Evolutionary conservation across 2,113 vertebrate species (phyloP).

Genomic region (Cathartes aura): DNA sequence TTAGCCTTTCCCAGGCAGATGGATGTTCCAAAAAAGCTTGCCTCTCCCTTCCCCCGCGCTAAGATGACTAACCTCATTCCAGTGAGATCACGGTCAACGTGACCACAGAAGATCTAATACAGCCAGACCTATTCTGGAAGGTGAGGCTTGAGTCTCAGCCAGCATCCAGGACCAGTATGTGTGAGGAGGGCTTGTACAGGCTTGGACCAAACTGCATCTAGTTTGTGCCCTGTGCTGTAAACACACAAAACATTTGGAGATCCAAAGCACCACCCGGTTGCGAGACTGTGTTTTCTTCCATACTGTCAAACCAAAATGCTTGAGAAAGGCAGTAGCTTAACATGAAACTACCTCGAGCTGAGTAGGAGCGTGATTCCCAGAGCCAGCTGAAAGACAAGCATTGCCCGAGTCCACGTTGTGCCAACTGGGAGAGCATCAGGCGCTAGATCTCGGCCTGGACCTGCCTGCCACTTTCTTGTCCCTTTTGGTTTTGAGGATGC

Average conservation of each 20-base stretch:
- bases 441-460: not conserved
- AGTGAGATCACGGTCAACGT: conserved; percentile 57
- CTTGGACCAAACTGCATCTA: not conserved
- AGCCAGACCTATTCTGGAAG: conserved; percentile 49
- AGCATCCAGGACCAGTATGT: not conserved
- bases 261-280: not conserved
- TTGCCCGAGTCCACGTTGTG: not conserved
- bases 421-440: not conserved
- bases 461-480: not conserved
- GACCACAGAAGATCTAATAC: conserved; percentile 48
- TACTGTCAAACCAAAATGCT: not conserved
- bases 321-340: not conserved
- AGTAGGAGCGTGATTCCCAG: not conserved
- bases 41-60: not conserved
- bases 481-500: not conserved
- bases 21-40: not conserved
- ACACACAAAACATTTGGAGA: not conserved
- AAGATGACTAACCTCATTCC: conserved; percentile 52
- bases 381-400: not conserved
- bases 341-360: not conserved
- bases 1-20: not conserved
- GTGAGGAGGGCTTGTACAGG: not conserved
- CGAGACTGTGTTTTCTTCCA: not conserved
- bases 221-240: not conserved
- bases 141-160: not conserved